Percentiles rank a stretch among this genome's conserved stretches.
Evolutionary conservation across 2,888 invertebrate species (phyloP).

Genomic region (Amblyjoppa proteus): DNA sequence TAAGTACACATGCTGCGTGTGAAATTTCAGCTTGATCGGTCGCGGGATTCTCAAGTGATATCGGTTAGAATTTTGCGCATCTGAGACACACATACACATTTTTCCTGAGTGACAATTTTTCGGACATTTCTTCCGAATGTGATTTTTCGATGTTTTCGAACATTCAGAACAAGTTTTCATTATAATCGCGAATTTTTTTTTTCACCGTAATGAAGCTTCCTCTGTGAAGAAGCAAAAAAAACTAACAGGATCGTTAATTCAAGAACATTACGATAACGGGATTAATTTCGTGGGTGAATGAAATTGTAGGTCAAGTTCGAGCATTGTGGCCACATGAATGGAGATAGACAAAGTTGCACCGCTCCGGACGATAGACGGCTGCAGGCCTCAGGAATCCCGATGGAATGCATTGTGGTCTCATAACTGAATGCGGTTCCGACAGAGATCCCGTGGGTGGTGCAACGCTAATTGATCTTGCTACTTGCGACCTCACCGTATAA

Average conservation of each 20-base stretch:
- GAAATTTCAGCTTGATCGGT: too few relatives aligned
- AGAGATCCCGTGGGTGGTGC: constrained; percentile 57
- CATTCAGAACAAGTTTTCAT: too few relatives aligned
- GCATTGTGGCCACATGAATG: constrained; percentile 26
- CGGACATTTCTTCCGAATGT: too few relatives aligned
- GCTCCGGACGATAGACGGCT: constrained; percentile 9
- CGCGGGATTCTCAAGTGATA: too few relatives aligned
- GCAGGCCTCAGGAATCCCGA: constrained; percentile 34
- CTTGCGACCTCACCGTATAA: neutral
- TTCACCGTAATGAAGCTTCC: too few relatives aligned
- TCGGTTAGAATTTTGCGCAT: too few relatives aligned
- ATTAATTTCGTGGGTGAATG: constrained; percentile 12
- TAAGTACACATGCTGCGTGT: neutral
- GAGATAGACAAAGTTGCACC: constrained; percentile 31
- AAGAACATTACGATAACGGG: neutral
- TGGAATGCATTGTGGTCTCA: constrained; percentile 55
- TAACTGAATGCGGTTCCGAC: constrained; percentile 51
- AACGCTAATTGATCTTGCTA: constrained; percentile 69
- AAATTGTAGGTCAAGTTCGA: constrained; percentile 27
- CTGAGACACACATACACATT: neutral
- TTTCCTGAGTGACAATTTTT: neutral
- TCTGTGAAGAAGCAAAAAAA: neutral
- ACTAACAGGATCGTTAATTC: neutral
- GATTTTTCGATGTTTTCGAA: too few relatives aligned
- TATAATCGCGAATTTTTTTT: too few relatives aligned